Base-by-base conservation (phyloP, 2,797 vertebrate species). In the Philypnodon macrostomus region DNA sequence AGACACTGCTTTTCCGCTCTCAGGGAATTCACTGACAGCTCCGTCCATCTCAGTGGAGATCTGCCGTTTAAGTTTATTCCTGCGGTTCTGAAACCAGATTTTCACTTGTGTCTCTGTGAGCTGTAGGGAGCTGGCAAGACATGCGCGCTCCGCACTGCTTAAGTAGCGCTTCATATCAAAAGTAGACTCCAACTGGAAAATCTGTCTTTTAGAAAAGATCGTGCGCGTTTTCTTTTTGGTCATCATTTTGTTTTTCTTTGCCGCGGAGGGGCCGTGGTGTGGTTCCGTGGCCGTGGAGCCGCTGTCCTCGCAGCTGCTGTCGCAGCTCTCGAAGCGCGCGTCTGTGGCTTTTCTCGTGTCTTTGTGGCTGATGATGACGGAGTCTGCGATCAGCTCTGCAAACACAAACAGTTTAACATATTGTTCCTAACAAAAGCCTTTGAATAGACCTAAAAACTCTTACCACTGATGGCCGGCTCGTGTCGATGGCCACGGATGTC, bases 91-190 rank as follows among this genome's bases (percentile, higher is more conserved):
- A 58, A 92, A 92, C 91, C 91, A 92, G 35, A 92, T 92, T 70
- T 92, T 92, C 47, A 91, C 87, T 63, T 91, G 90, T 16, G 91
- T 92, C 73, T 91, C 90, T 12, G 89, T 88, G 17, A 90, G 85
- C 83, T 93, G 93, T 24, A 95, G 86, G 1, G 93, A 93, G 19
- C 76, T 89, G 31, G 93, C 93, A 19, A 95, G 87, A 55, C 92
- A 91, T 0, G 93, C 93, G 39, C 93, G 88, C 80, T 95, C 93
- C 0, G 93, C 91, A 74, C 93, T 93, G 85, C 93, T 94, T 58
- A 93, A 83, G 35, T 93, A 92, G 2, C 91, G 84, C 50, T 93
- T 91, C 86, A 90, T 88, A 69, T 91, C 91, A 78, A 92, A 93
- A 18, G 92, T 90, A 71, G 90, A 88, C 73, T 93, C 91, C 84